These are phyloP conservation scores for Lerista edwardsae DNA, from an alignment of 2,797 vertebrate species.

Conservation along the genomic window DNA sequence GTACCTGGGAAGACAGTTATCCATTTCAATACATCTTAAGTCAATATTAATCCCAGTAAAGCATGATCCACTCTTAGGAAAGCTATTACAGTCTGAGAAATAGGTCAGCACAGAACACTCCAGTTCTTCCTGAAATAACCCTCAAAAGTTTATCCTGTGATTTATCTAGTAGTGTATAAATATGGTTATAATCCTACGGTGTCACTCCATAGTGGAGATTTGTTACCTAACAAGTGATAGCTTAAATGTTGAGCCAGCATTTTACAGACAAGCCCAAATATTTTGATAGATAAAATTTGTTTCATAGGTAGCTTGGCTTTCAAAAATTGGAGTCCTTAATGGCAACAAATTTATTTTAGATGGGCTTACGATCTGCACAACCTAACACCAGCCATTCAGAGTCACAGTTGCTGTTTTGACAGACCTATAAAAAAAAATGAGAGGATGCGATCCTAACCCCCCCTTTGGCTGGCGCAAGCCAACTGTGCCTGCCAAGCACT, in stretches of 20 bases:
- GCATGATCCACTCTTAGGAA: neutral
- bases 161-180: conserved; percentile 6
- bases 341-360: conserved; percentile 14
- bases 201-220: neutral
- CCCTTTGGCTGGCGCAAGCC: too few relatives aligned
- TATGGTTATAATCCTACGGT: neutral
- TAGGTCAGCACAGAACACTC: neutral
- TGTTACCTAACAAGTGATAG: neutral
- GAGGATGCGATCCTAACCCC: too few relatives aligned
- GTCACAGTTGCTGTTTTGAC: neutral
- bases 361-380: neutral
- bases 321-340: conserved; percentile 4
- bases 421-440: neutral
- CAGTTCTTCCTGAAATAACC: conserved; percentile 3
- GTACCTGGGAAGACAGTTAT: neutral
- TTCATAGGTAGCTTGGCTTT: neutral
- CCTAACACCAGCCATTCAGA: neutral
- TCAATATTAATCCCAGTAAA: neutral
- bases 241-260: neutral
- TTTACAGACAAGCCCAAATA: neutral
- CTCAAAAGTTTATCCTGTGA: neutral
- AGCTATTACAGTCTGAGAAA: neutral
- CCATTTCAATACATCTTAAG: neutral
- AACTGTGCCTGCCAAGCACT: too few relatives aligned
- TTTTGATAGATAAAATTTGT: neutral